Evolutionary conservation across 2,888 invertebrate species (phyloP), one percentile per base, ranked within the genome.

Genomic region (Tenthredo amoena): DNA sequence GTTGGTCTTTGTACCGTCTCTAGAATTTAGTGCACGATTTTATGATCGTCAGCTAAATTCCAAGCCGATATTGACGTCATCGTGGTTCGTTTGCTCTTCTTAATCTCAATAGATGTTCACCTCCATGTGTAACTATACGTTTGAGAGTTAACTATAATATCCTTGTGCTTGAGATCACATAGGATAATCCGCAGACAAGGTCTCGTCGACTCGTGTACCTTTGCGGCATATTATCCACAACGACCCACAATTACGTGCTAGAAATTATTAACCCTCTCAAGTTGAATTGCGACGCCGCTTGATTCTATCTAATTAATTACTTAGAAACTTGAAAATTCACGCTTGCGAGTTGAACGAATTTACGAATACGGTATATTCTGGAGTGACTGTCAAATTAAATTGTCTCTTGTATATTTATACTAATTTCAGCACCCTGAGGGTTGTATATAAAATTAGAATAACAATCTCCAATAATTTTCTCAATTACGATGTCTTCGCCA

Each of bases 141-240:
- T 37, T 9, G 5, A n/a, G 21, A 55, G 37, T 62, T 21, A 37
- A 62, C 62, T 58, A 50, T 15, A 77, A 77, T 77, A 77, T 77
- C n/a, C 50, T 77, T 6, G 18, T 58, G 31, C 15, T 62, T 5
- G 10, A 37, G 79, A 58, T 79, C 40, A n/a, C 55, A 12, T n/a
- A 37, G 21, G 37, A 26, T 37, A 58, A 58, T 37, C 21, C 6
- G n/a, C 34, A 58, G n/a, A 76, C 58, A 37, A 62, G 37, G 34
- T 62, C 79, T 50, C 18, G 15, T 50, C 50, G n/a, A 12, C 43
- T 40, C 7, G 9, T 21, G 72, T 72, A 72, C 21, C 40, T 40
- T 21, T 50, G 50, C 34, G 15, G 26, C 26, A 50, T 47, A 77
- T 55, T 77, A n/a, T 77, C 47, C 55, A 40, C 31, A 18, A 50